A percentile compares a stretch with the other conserved stretches of the same genome.
Evolutionary conservation across 2,797 vertebrate genomes (phyloP).

Genomic region (Trachops cirrhosus): DNA sequence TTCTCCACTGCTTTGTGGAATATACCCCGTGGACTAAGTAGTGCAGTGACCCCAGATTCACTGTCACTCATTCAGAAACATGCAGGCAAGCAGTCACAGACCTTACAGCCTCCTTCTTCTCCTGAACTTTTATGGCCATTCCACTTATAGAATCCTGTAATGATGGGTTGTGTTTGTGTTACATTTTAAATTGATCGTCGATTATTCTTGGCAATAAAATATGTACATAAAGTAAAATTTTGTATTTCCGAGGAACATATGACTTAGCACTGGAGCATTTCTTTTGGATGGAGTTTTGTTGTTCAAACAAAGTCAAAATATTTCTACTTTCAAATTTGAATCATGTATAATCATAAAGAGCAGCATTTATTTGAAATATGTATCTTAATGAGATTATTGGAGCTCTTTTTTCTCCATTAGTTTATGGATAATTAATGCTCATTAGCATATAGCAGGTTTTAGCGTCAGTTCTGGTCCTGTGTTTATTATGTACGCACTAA

Average conservation of each 20-base stretch:
- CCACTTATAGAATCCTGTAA: background rate
- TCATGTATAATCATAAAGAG: background rate
- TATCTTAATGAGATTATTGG: background rate
- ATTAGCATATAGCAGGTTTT: background rate
- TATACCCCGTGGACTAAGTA: background rate
- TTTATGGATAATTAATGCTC: background rate
- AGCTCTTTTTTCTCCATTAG: background rate
- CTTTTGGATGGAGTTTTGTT: background rate
- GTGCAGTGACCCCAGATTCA: background rate
- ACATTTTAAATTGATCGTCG: background rate
- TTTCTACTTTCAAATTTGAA: background rate
- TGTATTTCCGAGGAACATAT: background rate
- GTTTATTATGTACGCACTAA: background rate
- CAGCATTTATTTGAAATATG: slow-evolving; percentile 12
- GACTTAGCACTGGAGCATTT: background rate
- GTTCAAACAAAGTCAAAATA: background rate
- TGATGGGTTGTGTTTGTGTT: background rate
- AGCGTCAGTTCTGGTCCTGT: background rate
- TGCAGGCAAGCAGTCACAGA: background rate
- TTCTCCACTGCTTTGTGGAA: background rate
- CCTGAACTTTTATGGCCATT: background rate
- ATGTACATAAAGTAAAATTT: background rate
- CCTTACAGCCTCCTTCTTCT: background rate
- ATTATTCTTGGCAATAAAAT: background rate
- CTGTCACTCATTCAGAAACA: background rate